A percentile compares a stretch with the other conserved stretches of the same genome.
phyloP scores from a whole-genome alignment of 2,888 invertebrate genomes.

The Dysmachus trigonus region DNA sequence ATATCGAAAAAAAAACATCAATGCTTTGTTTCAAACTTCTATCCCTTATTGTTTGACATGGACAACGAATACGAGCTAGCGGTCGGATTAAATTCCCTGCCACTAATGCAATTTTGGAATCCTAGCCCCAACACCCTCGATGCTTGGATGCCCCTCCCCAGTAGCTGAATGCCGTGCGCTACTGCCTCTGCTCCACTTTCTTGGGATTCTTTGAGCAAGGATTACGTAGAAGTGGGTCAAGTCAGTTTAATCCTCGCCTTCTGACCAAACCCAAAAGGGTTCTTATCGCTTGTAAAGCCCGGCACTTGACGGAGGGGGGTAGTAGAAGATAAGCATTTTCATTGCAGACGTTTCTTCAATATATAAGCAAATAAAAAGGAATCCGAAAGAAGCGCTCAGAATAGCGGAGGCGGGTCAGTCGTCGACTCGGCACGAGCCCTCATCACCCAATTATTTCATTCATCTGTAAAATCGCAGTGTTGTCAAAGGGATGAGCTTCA shows the following conservation, averaged over 20 bases:
- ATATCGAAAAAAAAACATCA: no score
- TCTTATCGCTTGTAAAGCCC: slow-evolving; percentile 30
- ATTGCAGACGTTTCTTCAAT: slow-evolving; percentile 11
- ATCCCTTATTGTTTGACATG: neutral
- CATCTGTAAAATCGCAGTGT: slow-evolving; percentile 26
- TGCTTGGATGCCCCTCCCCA: neutral
- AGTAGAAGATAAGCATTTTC: slow-evolving; percentile 27
- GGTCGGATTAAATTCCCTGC: neutral
- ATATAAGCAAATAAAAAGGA: slow-evolving; percentile 4
- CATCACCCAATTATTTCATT: slow-evolving; percentile 37
- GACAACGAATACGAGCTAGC: neutral
- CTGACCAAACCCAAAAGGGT: slow-evolving; percentile 3
- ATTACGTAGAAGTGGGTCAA: slow-evolving; percentile 33
- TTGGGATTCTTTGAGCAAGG: neutral
- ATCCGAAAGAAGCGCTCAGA: neutral
- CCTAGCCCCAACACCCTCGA: neutral
- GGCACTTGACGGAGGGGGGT: neutral
- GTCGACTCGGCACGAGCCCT: neutral
- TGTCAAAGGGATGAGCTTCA: neutral
- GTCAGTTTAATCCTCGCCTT: slow-evolving; percentile 31
- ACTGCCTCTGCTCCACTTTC: neutral
- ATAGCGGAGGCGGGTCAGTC: neutral
- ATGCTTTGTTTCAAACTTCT: no score
- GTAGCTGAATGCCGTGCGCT: neutral
- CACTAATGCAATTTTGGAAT: neutral